Evolutionary conservation across 2,797 vertebrate species (phyloP), one percentile per base, ranked within the genome.

Genomic region (Carapus acus): DNA sequence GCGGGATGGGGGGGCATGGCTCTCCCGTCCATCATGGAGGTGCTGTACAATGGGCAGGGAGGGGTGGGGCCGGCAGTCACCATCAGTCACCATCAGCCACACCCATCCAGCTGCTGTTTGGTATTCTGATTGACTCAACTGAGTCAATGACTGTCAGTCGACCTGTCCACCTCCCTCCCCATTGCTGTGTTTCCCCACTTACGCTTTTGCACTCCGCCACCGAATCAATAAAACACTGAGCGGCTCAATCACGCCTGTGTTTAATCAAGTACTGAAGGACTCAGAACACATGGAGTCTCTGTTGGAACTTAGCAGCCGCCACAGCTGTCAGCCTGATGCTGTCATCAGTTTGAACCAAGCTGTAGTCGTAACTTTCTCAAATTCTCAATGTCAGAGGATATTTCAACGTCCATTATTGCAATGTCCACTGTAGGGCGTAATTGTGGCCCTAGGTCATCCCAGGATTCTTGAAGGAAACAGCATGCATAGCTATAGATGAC

Each of bases 91-190:
- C 54, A 53, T 76, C 65, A 73, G 79, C 60, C 69, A 59, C 80
- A 62, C 66, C 79, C 79, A 54, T 66, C 61, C 55, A 70, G 74
- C 75, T 58, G 74, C 76, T 65, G 64, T 73, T 81, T 67, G 67
- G 53, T 54, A 63, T 49, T 43, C 62, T 79, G 81, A 87, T 85
- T 63, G 83, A 85, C 82, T 83, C 69, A 40, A 43, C 47, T 36
- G 62, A 87, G 83, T 88, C 77, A 85, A 88, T 88, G 77, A 86
- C 81, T 86, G 83, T 86, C 85, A 86, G 53, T 70, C 65, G 53
- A 34, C 37, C 18, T 70, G 73, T 43, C 64, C 65, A 37, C 56
- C 62, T 49, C 68, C 63, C 58, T 24, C 48, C 53, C 58, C 45
- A 27, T 63, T 65, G 58, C 51, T 20, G 49, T 23, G 65, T 58